Percentiles rank a stretch among this genome's conserved stretches.
Evolutionary conservation across 23 tunicate species (phyloP).

Genomic region (Clavelina lepadiformis): DNA sequence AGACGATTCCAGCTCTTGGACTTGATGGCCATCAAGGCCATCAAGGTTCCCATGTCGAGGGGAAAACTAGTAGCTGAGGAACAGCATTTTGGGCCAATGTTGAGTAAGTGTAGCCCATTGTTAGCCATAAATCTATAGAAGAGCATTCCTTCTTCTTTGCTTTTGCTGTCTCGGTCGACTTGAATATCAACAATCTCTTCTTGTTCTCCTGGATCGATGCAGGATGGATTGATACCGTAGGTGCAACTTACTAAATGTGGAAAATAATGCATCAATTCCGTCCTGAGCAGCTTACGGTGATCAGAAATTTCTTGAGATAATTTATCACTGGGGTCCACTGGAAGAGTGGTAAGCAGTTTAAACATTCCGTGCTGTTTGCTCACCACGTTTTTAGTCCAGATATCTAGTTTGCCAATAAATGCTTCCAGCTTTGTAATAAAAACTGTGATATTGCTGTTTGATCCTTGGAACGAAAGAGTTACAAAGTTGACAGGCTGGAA

Average conservation of each 20-base stretch:
- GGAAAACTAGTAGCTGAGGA: slow-evolving; percentile 23
- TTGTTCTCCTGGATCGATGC: slow-evolving; percentile 21
- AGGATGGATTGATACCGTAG: slow-evolving; percentile 13
- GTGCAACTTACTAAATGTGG: slow-evolving; percentile 18
- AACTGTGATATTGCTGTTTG: slow-evolving; percentile 30
- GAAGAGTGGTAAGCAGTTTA: slow-evolving; percentile 2
- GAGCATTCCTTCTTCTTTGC: slow-evolving; percentile 21
- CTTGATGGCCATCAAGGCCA: slow-evolving; percentile 18
- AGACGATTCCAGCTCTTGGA: slow-evolving; percentile 27
- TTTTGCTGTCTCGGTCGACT: slow-evolving; percentile 23
- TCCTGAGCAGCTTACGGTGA: slow-evolving; percentile 8
- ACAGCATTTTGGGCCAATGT: slow-evolving; percentile 25
- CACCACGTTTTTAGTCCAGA: slow-evolving; percentile 28
- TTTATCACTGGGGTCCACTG: neutral
- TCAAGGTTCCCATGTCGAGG: slow-evolving; percentile 24
- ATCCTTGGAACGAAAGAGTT: slow-evolving; percentile 43
- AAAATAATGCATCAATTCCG: slow-evolving; percentile 29
- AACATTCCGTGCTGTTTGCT: slow-evolving; percentile 34
- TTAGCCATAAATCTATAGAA: slow-evolving; percentile 36
- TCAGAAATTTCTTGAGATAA: slow-evolving; percentile 3
- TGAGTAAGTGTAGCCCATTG: slow-evolving; percentile 13
- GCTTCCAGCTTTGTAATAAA: slow-evolving; percentile 35
- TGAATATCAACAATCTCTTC: slow-evolving; percentile 19
- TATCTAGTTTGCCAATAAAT: slow-evolving; percentile 13
- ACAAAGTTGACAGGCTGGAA: slow-evolving; percentile 34